Percentiles rank a stretch among this genome's conserved stretches.
Conservation (phyloP, 2,113 vertebrate genomes). For the Hiodon tergisus region DNA sequence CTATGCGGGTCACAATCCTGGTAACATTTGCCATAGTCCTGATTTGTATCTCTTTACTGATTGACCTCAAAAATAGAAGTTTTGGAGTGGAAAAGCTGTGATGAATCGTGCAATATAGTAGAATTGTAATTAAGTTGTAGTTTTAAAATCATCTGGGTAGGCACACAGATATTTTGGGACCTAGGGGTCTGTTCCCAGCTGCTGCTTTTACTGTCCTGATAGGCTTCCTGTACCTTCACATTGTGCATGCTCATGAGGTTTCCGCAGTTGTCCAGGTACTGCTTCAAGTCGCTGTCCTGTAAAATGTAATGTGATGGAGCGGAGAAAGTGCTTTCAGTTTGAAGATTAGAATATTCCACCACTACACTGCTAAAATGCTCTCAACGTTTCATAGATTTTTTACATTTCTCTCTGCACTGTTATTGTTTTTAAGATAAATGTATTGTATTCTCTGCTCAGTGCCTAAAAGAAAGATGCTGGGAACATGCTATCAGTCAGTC, state of each 20-base stretch:
- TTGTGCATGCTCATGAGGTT: conserved; percentile 94
- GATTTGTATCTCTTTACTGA: too few relatives aligned
- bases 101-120: too few relatives aligned
- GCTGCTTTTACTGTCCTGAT: neutral
- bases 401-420: neutral
- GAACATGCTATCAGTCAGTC: neutral
- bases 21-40: too few relatives aligned
- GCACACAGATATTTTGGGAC: too few relatives aligned
- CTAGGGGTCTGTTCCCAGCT: neutral
- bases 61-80: too few relatives aligned
- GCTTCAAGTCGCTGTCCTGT: conserved; percentile 93
- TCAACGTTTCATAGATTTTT: neutral
- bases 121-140: too few relatives aligned
- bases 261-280: conserved; percentile 92
- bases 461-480: neutral
- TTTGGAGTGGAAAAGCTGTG: too few relatives aligned
- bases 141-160: too few relatives aligned
- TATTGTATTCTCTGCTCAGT: neutral
- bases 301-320: conserved; percentile 3
- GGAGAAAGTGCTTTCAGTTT: too few relatives aligned
- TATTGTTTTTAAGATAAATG: neutral
- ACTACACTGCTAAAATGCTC: too few relatives aligned
- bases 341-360: too few relatives aligned
- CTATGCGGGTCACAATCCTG: too few relatives aligned
- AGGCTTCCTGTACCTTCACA: conserved; percentile 75